Conservation (phyloP, 2,113 vertebrate genomes). For the Pterocles burchelli region DNA sequence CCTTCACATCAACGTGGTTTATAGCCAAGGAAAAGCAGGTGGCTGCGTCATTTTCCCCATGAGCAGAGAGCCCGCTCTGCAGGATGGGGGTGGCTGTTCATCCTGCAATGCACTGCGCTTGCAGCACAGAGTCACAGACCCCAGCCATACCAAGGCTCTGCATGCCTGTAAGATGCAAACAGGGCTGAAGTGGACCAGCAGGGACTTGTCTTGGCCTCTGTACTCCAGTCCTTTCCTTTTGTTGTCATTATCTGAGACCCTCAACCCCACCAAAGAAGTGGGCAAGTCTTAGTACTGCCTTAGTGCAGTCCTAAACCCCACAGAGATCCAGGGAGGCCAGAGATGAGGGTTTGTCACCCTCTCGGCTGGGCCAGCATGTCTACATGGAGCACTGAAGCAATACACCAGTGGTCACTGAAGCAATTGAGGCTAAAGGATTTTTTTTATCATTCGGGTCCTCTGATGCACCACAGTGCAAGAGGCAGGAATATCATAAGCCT, state of each 20-base stretch:
- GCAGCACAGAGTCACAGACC: accelerated
- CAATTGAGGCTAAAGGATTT: not conserved
- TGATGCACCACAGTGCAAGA: not conserved
- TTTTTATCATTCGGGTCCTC: not conserved
- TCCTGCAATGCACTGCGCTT: not conserved
- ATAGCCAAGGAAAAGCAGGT: not conserved
- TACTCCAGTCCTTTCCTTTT: not conserved
- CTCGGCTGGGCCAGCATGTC: accelerated
- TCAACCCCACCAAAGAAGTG: not conserved
- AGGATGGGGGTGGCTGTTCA: not conserved
- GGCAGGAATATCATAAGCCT: not conserved
- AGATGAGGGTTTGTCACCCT: not conserved
- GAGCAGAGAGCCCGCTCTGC: not conserved
- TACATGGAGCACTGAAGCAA: not conserved
- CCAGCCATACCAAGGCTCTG: accelerated
- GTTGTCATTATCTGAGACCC: accelerated
- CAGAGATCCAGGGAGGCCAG: not conserved
- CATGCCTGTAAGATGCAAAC: not conserved
- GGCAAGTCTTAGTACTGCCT: not conserved
- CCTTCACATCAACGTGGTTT: not conserved
- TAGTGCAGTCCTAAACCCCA: not conserved
- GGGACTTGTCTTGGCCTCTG: not conserved
- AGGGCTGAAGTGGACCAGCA: not conserved
- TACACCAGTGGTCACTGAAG: not conserved
- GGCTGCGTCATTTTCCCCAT: not conserved